A percentile compares a stretch with the other conserved stretches of the same genome.
Conservation (phyloP, 2,797 vertebrate species). For the Halcyon badia region DNA sequence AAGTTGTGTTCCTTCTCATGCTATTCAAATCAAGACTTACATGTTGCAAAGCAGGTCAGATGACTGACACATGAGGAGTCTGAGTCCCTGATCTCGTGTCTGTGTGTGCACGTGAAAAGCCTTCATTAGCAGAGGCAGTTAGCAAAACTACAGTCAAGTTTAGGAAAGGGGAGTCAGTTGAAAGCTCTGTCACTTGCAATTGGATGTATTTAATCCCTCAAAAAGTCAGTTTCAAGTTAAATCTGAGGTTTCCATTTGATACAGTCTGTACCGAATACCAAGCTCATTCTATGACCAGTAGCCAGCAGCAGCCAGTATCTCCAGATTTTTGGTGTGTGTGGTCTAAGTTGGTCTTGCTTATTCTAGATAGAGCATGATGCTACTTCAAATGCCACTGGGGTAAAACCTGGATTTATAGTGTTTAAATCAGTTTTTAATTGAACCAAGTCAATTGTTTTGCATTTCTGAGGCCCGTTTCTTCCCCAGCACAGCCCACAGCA, state of each 20-base stretch:
- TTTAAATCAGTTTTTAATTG: not conserved
- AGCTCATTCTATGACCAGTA: not conserved
- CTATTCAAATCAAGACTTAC: not conserved
- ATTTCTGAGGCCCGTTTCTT: not conserved
- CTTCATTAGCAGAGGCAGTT: not conserved
- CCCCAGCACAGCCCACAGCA: fast-evolving
- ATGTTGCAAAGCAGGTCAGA: not conserved
- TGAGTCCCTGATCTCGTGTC: not conserved
- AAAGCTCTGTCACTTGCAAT: not conserved
- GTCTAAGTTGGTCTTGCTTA: not conserved
- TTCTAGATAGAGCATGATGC: not conserved
- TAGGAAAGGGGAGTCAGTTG: not conserved
- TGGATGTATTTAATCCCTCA: not conserved
- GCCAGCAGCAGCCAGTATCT: not conserved
- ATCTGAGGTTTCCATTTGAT: not conserved
- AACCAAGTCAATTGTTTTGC: not conserved
- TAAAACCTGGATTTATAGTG: not conserved
- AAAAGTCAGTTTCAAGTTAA: not conserved
- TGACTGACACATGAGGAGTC: not conserved
- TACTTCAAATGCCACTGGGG: not conserved
- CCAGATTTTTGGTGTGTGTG: not conserved
- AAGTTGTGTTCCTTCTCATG: not conserved
- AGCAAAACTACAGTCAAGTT: not conserved
- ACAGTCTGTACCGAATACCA: not conserved
- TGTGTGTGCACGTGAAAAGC: not conserved